phyloP scores from a whole-genome alignment of 2,113 vertebrate genomes.

The Numida meleagris region DNA sequence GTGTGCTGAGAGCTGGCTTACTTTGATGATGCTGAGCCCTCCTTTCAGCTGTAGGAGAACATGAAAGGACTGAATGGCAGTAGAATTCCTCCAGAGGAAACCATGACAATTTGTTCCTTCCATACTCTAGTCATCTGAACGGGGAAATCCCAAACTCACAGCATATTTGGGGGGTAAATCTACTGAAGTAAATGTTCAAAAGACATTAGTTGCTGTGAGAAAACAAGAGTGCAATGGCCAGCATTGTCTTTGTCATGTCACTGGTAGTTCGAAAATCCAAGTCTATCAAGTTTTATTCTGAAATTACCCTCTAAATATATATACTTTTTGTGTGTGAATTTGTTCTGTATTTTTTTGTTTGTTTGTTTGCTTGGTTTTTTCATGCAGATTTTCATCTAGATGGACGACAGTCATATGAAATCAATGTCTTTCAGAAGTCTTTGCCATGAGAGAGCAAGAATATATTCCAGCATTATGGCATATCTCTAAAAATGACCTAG shows the following conservation, averaged over 20 bases:
- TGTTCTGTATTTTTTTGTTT: too few relatives aligned
- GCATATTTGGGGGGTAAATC: fast-evolving
- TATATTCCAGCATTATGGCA: neutral
- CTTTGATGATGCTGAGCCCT: neutral
- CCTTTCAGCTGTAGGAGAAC: neutral
- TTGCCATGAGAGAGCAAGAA: neutral
- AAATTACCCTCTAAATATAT: neutral
- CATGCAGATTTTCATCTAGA: neutral
- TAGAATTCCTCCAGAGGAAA: neutral
- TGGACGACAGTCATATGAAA: neutral
- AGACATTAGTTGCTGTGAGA: neutral
- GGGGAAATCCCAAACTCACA: neutral
- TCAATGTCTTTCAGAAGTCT: neutral
- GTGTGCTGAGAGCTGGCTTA: neutral
- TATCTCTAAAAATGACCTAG: neutral
- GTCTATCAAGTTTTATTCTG: neutral
- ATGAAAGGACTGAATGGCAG: neutral
- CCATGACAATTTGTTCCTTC: neutral
- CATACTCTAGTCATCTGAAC: neutral
- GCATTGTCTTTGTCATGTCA: neutral
- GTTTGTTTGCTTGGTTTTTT: neutral
- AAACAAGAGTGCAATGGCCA: neutral
- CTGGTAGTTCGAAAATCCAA: neutral
- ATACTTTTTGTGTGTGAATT: neutral
- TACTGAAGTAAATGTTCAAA: neutral